Conservation (phyloP, 37 sponge, comb jelly and placozoan genomes). For the Hormiphora californensis region DNA sequence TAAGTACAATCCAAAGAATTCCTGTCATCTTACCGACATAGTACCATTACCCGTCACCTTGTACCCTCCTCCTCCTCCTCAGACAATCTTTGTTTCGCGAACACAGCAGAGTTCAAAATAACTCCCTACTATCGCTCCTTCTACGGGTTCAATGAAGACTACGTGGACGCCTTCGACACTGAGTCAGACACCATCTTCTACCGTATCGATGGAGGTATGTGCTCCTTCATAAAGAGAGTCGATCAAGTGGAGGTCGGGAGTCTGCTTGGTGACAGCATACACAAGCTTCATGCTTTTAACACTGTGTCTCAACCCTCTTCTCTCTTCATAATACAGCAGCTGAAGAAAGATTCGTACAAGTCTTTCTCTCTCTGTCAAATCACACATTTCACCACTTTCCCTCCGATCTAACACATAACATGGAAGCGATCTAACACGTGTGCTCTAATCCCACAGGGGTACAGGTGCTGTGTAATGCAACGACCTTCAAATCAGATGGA, state of each 20-base stretch:
- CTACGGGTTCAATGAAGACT: slow-evolving; percentile 11
- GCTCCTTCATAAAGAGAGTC: background rate
- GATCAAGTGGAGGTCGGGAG: background rate
- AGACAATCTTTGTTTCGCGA: slow-evolving; percentile 49
- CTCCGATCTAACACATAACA: no score
- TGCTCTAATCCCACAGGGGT: background rate
- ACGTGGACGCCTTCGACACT: background rate
- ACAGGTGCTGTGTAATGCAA: slow-evolving; percentile 13
- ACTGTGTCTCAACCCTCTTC: no score
- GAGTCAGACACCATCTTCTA: background rate
- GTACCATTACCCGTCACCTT: no score
- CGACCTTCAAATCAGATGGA: background rate
- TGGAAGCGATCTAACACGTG: background rate
- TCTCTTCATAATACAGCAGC: background rate
- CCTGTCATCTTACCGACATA: no score
- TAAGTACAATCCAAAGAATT: no score
- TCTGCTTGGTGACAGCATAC: background rate
- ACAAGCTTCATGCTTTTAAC: no score
- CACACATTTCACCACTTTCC: no score
- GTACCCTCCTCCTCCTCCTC: background rate
- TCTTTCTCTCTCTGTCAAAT: no score
- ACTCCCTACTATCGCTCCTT: slow-evolving; percentile 26
- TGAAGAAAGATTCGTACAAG: no score
- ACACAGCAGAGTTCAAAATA: slow-evolving; percentile 49
- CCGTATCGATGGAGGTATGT: slow-evolving; percentile 2